These are phyloP conservation scores for Lasioglossum calceatum DNA, from an alignment of 2,888 invertebrate species.

Conservation along the genomic window DNA sequence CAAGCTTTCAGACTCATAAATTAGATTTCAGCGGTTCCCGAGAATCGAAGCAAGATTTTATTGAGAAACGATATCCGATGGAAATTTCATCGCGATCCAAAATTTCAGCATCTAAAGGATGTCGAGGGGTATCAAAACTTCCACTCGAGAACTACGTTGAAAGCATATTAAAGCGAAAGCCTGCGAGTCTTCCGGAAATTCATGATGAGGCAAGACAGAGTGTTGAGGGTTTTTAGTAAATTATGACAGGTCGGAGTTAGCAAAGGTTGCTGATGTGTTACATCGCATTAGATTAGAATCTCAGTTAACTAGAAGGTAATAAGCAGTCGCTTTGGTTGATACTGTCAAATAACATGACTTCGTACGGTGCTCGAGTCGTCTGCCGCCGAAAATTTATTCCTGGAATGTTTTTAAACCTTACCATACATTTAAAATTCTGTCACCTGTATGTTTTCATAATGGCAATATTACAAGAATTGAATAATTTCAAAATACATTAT, in stretches of 20 bases:
- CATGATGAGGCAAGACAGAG: neutral
- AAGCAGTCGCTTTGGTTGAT: neutral
- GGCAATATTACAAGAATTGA: neutral
- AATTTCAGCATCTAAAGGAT: neutral
- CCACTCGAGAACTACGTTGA: neutral
- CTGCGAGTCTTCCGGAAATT: neutral
- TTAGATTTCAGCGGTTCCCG: constrained; percentile 4
- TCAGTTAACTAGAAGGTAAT: neutral
- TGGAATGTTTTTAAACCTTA: neutral
- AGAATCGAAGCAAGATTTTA: constrained; percentile 8
- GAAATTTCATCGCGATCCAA: neutral
- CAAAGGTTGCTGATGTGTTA: neutral
- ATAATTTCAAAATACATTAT: neutral
- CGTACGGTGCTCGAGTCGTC: neutral
- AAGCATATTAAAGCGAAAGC: neutral
- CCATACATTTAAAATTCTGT: neutral
- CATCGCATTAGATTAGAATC: neutral
- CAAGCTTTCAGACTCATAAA: neutral
- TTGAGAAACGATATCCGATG: constrained; percentile 2
- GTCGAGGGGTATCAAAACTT: constrained; percentile 3
- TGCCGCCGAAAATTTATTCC: neutral
- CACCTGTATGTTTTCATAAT: neutral
- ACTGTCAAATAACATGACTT: neutral
- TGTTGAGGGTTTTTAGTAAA: constrained; percentile 5
- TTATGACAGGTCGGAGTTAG: neutral